Evolutionary conservation across 1,140 invertebrate genomes (phyloP), one percentile per base, ranked within the genome.

Genomic region (Ephestia elutella): DNA sequence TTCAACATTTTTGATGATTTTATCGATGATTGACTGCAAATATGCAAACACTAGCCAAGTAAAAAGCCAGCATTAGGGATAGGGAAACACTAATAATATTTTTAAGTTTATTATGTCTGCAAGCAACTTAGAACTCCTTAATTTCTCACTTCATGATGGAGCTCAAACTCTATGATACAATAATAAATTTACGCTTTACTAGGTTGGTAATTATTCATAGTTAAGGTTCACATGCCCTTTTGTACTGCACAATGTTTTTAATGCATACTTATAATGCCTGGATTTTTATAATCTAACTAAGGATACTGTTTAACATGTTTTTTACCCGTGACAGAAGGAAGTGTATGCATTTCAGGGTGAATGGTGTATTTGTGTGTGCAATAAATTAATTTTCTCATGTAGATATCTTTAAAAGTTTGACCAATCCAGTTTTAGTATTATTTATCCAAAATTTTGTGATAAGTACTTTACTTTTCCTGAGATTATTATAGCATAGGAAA

Each of bases 181-280:
- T 80, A 84, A 81, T 75, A 76, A 32, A 68, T 70, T 68, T 72
- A 82, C 78, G 80, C 79, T 86, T 86, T 85, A 86, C 69, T 83
- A 86, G 80, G 49, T 77, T 68, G 61, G 68, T 62, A 65, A 68
- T 53, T 18, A 53, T 68, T 67, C 54, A 17, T 62, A 68, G 10
- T 20, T 77, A 80, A 73, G 66, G 65, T 62, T 68, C 75, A 71
- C 68, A 60, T 65, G 54, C 70, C 69, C 63, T 76, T 83, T 80
- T 77, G 57, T 77, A 80, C 65, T 74, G 79, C 83, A 86, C 80
- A 25, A 25, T 71, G 5, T 55, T 58, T 70, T 58, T 65, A 56
- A 54, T 38, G 28, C 57, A 53, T 13, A 30, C 21, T 32, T 25
- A 44, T 44, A 38, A 48, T 56, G 30, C 11, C 30, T 32, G 35